A percentile compares a stretch with the other conserved stretches of the same genome.
Conservation (phyloP, 1,140 invertebrate species). For the Ostrea edulis region DNA sequence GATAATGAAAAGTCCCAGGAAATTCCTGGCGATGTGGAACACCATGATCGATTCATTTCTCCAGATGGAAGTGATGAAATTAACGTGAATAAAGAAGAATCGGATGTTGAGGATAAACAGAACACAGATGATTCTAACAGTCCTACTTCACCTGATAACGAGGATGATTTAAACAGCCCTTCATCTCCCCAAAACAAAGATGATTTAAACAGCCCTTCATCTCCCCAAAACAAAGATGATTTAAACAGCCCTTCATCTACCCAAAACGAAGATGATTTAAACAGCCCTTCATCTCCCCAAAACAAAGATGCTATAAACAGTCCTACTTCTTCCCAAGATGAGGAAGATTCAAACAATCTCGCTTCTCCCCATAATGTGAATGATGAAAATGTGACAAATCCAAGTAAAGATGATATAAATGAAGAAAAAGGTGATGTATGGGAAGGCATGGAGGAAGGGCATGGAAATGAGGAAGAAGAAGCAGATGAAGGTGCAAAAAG, state of each 20-base stretch:
- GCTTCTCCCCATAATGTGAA: neutral
- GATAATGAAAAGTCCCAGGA: neutral
- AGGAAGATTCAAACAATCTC: neutral
- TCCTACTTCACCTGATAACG: neutral
- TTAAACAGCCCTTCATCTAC: neutral
- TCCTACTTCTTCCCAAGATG: neutral
- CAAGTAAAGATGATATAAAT: neutral
- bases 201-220: neutral
- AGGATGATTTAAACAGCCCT: neutral
- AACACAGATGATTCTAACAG: neutral
- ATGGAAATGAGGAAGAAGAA: conserved; percentile 18
- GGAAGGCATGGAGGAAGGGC: neutral
- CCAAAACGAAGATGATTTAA: neutral
- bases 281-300: neutral
- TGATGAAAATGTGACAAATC: neutral
- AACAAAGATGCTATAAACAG: neutral
- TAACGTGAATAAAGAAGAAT: neutral
- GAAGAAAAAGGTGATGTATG: neutral
- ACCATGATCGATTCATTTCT: neutral
- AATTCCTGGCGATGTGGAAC: neutral
- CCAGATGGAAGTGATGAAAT: neutral
- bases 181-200: neutral
- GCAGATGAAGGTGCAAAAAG: neutral
- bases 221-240: neutral
- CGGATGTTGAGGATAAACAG: neutral